Evolutionary conservation across 2,797 vertebrate species (phyloP), one percentile per base, ranked within the genome.

Genomic region (Pangasius mekongensis): DNA sequence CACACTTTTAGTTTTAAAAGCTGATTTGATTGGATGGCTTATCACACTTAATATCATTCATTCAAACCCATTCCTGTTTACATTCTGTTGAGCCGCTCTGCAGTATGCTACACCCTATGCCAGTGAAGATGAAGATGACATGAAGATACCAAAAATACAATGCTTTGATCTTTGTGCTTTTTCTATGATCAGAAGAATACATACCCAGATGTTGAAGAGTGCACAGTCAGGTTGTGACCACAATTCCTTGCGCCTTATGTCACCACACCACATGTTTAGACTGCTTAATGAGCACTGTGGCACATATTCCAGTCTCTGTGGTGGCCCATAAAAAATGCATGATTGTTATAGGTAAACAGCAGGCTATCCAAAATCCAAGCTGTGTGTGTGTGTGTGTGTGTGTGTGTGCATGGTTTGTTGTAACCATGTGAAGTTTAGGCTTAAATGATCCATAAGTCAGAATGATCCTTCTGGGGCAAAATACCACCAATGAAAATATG

Each of bases 271-370:
- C 89, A 88, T 88, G 86, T 77, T 88, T 90, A 83, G 81, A 91
- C 85, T 74, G n/a, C 90, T 88, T 93, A 91, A 92, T 91, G 91
- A 86, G 88, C 86, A 87, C 85, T 88, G 33, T 58, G 86, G 82
- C 30, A 88, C 83, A 82, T 64, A 87, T 62, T 69, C 33, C 84
- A 52, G n/a, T 87, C 85, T 87, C 86, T 88, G 49, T 56, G 90
- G 91, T 87, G 83, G 86, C 89, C 91, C 67, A 94, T 94, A 90
- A 94, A 94, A 94, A 92, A 95, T 94, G 90, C 91, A 95, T 93
- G 91, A 92, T 30, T 16, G 89, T 85, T 88, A 91, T 60, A 77
- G 88, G 69, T 92, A 93, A 95, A 94, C 92, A 94, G 92, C 89
- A 90, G 60, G 86, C 89, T 64, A 67, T 91, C 33, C 74, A 66